These are phyloP conservation scores for Magallana gigas DNA, from an alignment of 1,140 invertebrate species.

Conservation along the genomic window DNA sequence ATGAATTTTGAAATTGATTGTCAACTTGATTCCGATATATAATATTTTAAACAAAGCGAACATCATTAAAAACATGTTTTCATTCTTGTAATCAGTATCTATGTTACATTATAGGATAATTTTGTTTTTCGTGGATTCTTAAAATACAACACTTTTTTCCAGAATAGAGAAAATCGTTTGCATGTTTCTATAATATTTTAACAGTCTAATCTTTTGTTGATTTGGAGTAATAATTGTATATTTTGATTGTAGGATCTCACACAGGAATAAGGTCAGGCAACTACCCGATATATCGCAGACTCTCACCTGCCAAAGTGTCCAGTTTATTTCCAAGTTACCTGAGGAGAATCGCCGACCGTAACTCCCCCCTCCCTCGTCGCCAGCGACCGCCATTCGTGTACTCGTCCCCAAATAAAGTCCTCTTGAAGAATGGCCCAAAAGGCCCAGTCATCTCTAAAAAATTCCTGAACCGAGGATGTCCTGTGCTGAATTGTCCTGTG, in stretches of 20 bases:
- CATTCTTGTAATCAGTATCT: too few relatives aligned
- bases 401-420: background rate
- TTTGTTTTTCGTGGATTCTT: too few relatives aligned
- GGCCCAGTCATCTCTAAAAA: background rate
- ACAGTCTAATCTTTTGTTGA: too few relatives aligned
- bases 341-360: background rate
- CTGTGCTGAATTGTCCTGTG: slow-evolving; percentile 14
- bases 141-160: too few relatives aligned
- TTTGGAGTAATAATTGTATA: too few relatives aligned
- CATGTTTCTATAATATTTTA: too few relatives aligned
- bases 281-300: background rate
- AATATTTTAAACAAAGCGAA: too few relatives aligned
- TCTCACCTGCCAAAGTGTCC: background rate
- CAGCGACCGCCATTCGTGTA: background rate
- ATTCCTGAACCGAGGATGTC: slow-evolving; percentile 49
- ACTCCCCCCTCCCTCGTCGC: background rate
- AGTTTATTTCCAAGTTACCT: background rate
- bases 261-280: background rate
- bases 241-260: background rate
- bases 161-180: too few relatives aligned
- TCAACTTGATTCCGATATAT: too few relatives aligned
- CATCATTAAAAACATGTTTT: too few relatives aligned
- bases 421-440: background rate
- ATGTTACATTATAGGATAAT: too few relatives aligned
- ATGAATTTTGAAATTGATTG: too few relatives aligned